phyloP scores from a whole-genome alignment of 2,888 invertebrate species.

The Drosophila melanosoma region DNA sequence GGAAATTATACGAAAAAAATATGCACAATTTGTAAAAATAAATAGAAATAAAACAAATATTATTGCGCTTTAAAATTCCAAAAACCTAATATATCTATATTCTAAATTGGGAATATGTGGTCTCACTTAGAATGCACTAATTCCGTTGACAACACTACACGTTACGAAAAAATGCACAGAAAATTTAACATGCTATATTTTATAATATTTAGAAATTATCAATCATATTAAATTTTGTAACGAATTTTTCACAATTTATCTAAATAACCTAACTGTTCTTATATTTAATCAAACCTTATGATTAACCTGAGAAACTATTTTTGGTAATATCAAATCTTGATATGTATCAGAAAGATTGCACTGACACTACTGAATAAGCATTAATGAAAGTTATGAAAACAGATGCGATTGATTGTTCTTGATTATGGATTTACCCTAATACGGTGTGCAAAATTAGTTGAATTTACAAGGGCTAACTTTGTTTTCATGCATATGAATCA shows the following conservation, averaged over 20 bases:
- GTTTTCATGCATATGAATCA: background rate
- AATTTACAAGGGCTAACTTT: background rate
- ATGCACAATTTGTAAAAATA: background rate
- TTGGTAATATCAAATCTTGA: background rate
- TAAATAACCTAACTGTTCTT: background rate
- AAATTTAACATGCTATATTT: background rate
- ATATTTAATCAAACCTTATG: background rate
- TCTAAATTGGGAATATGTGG: background rate
- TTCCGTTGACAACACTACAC: background rate
- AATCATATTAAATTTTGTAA: background rate
- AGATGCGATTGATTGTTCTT: background rate
- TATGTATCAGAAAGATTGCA: background rate
- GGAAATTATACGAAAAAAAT: background rate
- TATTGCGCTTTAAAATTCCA: background rate
- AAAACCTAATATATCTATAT: background rate
- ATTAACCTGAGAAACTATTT: background rate
- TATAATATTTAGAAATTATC: background rate
- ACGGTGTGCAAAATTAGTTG: background rate
- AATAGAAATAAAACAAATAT: background rate
- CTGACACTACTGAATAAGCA: background rate
- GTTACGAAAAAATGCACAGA: background rate
- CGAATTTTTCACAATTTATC: background rate
- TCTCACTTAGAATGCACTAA: background rate
- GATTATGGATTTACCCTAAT: background rate
- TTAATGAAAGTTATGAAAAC: background rate